Base-by-base conservation (phyloP, 2,888 invertebrate species). In the Pristionchus arcanus region DNA sequence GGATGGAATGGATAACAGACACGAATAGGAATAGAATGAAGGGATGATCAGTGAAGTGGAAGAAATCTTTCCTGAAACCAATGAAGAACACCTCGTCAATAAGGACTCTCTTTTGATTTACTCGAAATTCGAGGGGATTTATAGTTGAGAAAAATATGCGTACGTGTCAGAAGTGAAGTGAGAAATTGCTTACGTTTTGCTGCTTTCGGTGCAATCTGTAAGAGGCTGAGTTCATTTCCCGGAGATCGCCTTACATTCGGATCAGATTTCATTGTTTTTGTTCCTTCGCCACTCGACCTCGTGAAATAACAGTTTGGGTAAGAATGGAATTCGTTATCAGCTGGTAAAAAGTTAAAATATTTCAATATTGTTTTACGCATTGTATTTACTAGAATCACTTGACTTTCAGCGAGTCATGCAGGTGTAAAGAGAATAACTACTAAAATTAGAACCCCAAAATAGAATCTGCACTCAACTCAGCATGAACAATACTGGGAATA, bases 241-340 rank as follows among this genome's bases (percentile, higher is more conserved):
- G 11, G 63, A 31, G 28, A 71, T 71, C 68, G 15, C 34, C 15
- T 71, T 71, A 71, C 68, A 16, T 71, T 21, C 15, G 68, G 0
- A 71, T 71, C 68, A 19, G 34, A 31, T 71, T 71, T 71, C 68
- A 71, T 15, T 71, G 68, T 71, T 71, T 71, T 71, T 31, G 28
- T 71, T 34, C 31, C 68, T 71, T 31, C 13, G 63, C 63, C 63
- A n/a, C n/a, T n/a, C 63, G 63, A 63, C n/a, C 59, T 28, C 28
- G 19, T 66, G 66, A 31, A 71, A 71, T 71, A 71, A 71, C 68
- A 31, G 31, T 71, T 71, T 31, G 28, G 31, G 31, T 13, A 34
- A 71, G 68, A n/a, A n/a, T 21, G 63, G 63, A 63, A n/a, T 63
- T 1, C 25, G 63, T 25, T 63, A 63, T 63, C n/a, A 21, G 59